Evolutionary conservation across 2,888 invertebrate genomes (phyloP).

Genomic region (Petrophora chlorosata): DNA sequence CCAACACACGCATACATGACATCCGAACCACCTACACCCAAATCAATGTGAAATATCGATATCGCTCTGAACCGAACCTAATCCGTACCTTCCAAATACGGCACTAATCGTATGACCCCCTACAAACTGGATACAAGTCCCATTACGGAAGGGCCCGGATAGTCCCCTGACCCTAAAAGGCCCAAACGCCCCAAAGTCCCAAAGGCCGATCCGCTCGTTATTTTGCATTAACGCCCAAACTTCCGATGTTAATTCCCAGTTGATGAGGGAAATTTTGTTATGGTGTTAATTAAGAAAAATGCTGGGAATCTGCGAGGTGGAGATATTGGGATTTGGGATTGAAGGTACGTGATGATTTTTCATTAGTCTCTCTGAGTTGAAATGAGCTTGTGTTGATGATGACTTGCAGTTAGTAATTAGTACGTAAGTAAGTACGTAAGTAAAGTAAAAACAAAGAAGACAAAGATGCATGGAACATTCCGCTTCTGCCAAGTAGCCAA

Average conservation of each 20-base stretch:
- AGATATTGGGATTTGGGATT: constrained; percentile 20
- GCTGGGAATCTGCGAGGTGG: constrained; percentile 31
- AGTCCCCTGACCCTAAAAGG: constrained; percentile 52
- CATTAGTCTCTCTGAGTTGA: too few species aligned
- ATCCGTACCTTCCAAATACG: constrained; percentile 26
- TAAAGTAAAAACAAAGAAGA: too few species aligned
- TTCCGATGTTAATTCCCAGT: constrained; percentile 63
- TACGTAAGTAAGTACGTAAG: too few species aligned
- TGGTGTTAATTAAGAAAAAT: constrained; percentile 61
- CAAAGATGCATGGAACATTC: too few species aligned
- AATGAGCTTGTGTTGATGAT: too few species aligned
- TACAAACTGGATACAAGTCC: constrained; percentile 64
- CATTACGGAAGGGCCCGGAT: constrained; percentile 61
- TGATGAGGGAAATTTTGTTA: constrained; percentile 68
- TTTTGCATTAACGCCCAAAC: constrained; percentile 74
- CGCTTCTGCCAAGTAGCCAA: too few species aligned
- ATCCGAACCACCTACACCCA: constrained; percentile 15
- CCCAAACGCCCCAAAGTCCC: constrained; percentile 44
- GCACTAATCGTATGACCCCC: constrained; percentile 58
- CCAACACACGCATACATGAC: neutral
- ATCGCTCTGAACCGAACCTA: constrained; percentile 16
- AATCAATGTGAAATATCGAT: constrained; percentile 20
- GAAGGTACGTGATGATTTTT: neutral
- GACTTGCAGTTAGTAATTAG: too few species aligned
- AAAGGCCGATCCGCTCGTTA: constrained; percentile 70